Base-by-base conservation (phyloP, 1,140 invertebrate genomes). In the Augochlora pura region DNA sequence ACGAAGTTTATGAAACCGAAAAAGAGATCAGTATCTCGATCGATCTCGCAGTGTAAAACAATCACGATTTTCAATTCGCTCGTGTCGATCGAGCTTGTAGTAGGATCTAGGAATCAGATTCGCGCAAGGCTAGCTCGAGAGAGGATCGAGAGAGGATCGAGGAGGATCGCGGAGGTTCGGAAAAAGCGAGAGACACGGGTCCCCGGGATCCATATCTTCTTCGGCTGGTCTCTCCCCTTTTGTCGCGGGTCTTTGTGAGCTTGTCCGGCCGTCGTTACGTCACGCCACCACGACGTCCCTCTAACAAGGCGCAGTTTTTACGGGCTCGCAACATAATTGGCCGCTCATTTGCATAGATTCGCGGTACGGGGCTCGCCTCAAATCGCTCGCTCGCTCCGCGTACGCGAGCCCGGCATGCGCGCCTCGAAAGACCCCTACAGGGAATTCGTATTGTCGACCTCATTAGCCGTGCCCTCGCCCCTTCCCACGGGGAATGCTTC, bases 281-380 rank as follows among this genome's bases (percentile, higher is more conserved):
- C 80, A 82, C 80, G 57, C 75, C 69, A 52, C 80, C 73, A 78
- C 67, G 68, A 82, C 80, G 80, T 82, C 42, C 76, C 80, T 82
- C 75, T 82, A 82, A 82, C 80, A 82, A 82, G 80, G 76, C 66
- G 80, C 68, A 82, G 80, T 82, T 82, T 82, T 82, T 82, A 73
- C 68, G 80, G 75, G 62, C 68, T 77, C 66, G 74, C 75, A 72
- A 78, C 80, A 82, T 82, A 82, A 82, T 82, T 81, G 72, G 63
- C 78, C 73, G 63, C 73, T 80, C 72, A 81, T 81, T 76, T 81
- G 68, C 72, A 81, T 83, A 81, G 73, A 81, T 81, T 71, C 78
- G 70, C 68, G 68, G 71, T 57, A 74, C 65, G 39, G 60, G 39
- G 39, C 57, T 69, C 42, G 62, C 62, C 76, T 80, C 49, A 72